These are phyloP conservation scores for Polyergus mexicanus DNA, from an alignment of 1,140 invertebrate species.

Conservation along the genomic window DNA sequence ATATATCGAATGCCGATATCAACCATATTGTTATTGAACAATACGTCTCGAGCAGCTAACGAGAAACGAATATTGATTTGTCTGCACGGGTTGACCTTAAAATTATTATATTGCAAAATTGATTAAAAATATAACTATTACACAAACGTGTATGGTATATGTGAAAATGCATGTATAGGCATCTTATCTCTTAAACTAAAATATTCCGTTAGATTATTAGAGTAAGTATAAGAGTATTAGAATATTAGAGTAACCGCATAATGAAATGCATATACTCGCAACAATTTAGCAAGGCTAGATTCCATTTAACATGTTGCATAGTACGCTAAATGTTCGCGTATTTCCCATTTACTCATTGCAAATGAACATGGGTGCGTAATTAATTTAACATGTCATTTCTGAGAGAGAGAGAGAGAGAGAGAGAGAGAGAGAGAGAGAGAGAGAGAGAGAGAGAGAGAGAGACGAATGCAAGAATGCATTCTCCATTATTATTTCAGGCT, in stretches of 20 bases:
- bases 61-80: neutral
- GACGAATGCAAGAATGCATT: too few species aligned
- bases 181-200: neutral
- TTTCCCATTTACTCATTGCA: slow-evolving; percentile 5
- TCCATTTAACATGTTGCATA: neutral
- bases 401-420: too few species aligned
- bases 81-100: neutral
- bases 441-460: too few species aligned
- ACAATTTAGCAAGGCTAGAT: neutral
- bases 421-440: too few species aligned
- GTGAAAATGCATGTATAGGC: too few species aligned
- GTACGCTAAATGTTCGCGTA: slow-evolving; percentile 27
- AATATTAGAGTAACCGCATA: neutral
- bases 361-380: neutral
- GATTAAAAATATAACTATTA: neutral
- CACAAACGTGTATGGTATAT: too few species aligned
- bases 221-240: neutral
- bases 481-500: slow-evolving; percentile 28
- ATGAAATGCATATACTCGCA: neutral
- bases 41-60: neutral
- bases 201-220: too few species aligned
- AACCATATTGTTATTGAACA: slow-evolving; percentile 21
- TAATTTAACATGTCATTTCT: slow-evolving; percentile 50
- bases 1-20: slow-evolving; percentile 34
- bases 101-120: neutral